Evolutionary conservation across 1,140 invertebrate genomes (phyloP), one percentile per base, ranked within the genome.

Genomic region (Aphelenchoides avenae): DNA sequence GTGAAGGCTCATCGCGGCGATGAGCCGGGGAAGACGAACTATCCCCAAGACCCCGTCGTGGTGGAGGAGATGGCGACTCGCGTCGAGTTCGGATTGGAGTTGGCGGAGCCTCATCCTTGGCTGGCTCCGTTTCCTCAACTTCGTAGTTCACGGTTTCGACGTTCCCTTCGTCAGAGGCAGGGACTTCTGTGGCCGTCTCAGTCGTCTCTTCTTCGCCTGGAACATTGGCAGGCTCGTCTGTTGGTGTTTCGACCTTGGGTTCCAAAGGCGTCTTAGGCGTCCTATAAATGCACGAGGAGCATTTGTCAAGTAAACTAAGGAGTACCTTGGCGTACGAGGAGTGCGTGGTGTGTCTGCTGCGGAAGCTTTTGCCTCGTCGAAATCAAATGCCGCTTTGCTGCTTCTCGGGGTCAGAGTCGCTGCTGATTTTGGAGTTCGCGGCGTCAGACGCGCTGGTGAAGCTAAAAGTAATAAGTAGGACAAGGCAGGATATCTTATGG

Each of bases 11-110:
- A n/a, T n/a, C n/a, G n/a, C n/a, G n/a, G n/a, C n/a, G n/a, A n/a
- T n/a, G n/a, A n/a, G n/a, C n/a, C n/a, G n/a, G n/a, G n/a, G n/a
- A n/a, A n/a, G n/a, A n/a, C n/a, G n/a, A n/a, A n/a, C n/a, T n/a
- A n/a, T n/a, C n/a, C 11, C 57, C 30, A n/a, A 40, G 63, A 43
- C 6, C 18, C 30, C 34, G 39, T 31, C 15, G 52, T 24, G 59
- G 53, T 15, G 71, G 58, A 18, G 72, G 72, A 26, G 73, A 74
- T 5, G 73, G 66, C 5, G 74, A 76, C 22, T 34, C 51, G n/a
- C 53, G 54, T 31, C 43, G 41, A 1, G 34, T 58, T 4, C 57
- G 57, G 20, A 44, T 27, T 27, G 64, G 64, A 26, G 66, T 43
- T 6, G 66, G 27, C 1, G 36, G 20, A 15, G 31, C 34, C 46